Evolutionary conservation across 1,140 invertebrate species (phyloP).

Genomic region (Drosophila arizonae): DNA sequence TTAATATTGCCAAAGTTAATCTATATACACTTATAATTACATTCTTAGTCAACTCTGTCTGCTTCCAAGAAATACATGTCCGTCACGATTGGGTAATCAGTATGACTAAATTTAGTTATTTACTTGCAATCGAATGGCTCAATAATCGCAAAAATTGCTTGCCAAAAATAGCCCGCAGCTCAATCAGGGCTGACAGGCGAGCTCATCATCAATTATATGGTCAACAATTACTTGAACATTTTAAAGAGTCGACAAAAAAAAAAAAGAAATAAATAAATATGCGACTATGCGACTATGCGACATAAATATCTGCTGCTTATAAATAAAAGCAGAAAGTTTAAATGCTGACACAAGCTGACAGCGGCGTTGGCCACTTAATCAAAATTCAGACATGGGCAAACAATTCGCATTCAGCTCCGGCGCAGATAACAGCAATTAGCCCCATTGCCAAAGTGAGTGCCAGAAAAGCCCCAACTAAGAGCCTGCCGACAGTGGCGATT

Average conservation of each 20-base stretch:
- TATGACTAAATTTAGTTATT: neutral
- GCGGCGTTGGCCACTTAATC: constrained; percentile 70
- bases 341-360: constrained; percentile 51
- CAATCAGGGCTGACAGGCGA: constrained; percentile 40
- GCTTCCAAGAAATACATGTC: neutral
- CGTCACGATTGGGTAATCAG: neutral
- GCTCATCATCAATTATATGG: constrained; percentile 62
- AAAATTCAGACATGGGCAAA: constrained; percentile 72
- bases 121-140: neutral
- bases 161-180: constrained; percentile 54
- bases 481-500: constrained; percentile 41
- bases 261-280: neutral
- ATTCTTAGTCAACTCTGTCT: neutral
- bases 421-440: constrained; percentile 69
- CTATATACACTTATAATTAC: too few relatives aligned
- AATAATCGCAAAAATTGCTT: constrained; percentile 11
- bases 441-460: constrained; percentile 39
- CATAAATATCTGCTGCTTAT: constrained; percentile 53
- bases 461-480: constrained; percentile 46
- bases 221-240: neutral
- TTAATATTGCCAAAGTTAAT: too few relatives aligned
- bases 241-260: too few relatives aligned
- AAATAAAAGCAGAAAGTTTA: constrained; percentile 52
- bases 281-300: constrained; percentile 17
- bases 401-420: constrained; percentile 54